Evolutionary conservation across 2,888 invertebrate species (phyloP).

Genomic region (Plemyria rubiginata): DNA sequence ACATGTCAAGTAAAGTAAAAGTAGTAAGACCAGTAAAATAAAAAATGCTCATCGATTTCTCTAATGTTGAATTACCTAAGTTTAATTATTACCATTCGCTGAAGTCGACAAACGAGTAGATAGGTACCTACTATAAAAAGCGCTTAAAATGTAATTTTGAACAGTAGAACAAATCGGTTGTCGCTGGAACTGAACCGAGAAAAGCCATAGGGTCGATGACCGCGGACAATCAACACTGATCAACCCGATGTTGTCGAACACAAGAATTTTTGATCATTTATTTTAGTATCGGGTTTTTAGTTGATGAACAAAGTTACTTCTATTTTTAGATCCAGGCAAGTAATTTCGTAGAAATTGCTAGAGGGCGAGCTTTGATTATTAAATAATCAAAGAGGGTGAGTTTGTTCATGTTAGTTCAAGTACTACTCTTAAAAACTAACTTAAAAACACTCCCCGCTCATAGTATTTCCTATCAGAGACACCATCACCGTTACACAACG

Average conservation of each 20-base stretch:
- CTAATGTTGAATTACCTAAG: too few species aligned
- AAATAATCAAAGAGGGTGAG: too few species aligned
- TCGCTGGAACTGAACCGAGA: constrained; percentile 62
- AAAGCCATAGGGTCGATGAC: constrained; percentile 54
- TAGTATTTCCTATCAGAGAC: background rate
- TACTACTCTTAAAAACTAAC: too few species aligned
- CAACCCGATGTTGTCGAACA: constrained; percentile 51
- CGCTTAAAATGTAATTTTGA: constrained; percentile 28
- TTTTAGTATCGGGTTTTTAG: too few species aligned
- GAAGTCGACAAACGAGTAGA: too few species aligned
- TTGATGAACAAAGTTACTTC: background rate
- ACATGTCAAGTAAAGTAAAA: too few species aligned
- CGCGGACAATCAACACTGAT: constrained; percentile 52
- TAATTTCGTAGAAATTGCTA: background rate
- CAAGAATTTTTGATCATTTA: constrained; percentile 3
- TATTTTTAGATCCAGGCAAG: background rate
- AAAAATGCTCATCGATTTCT: too few species aligned
- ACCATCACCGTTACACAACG: constrained; percentile 38
- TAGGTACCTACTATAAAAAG: constrained; percentile 22
- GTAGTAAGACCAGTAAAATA: too few species aligned
- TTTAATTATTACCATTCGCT: too few species aligned
- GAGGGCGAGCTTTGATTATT: background rate
- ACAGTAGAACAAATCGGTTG: constrained; percentile 67
- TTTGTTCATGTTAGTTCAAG: too few species aligned
- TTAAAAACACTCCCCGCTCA: too few species aligned